Conservation (phyloP, 2,113 vertebrate genomes). For the Panthera uncia region DNA sequence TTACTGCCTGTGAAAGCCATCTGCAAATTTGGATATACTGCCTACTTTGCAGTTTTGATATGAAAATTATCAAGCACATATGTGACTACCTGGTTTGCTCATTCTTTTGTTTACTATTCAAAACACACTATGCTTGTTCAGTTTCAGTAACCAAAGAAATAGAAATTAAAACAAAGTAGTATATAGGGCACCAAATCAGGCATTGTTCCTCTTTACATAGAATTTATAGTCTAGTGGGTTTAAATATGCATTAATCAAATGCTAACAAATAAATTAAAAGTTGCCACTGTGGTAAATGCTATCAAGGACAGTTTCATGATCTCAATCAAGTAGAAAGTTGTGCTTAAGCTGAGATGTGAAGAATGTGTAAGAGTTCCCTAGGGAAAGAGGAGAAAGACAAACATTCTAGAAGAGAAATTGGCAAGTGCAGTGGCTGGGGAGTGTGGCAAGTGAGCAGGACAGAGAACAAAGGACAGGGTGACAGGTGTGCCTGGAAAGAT, state of each 20-base stretch:
- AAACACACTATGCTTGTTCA: neutral
- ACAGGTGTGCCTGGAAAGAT: neutral
- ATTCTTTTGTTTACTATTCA: neutral
- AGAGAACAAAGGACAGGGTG: neutral
- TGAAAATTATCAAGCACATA: neutral
- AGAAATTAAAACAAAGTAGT: neutral
- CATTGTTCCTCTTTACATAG: neutral
- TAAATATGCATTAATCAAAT: neutral
- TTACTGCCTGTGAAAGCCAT: neutral
- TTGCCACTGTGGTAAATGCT: neutral
- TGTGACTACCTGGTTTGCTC: neutral
- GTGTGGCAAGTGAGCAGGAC: neutral
- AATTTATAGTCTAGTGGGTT: neutral
- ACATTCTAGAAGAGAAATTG: neutral
- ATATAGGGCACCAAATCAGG: neutral
- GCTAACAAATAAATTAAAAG: slow-evolving; percentile 21
- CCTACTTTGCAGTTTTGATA: neutral
- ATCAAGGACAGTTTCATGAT: neutral
- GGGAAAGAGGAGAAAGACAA: neutral
- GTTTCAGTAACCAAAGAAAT: neutral
- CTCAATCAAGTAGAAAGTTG: neutral
- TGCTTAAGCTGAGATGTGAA: neutral
- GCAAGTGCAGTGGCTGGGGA: neutral
- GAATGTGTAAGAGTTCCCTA: neutral
- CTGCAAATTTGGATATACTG: neutral